Evolutionary conservation across 2,888 invertebrate species (phyloP).

Genomic region (Scaptomyza flava): DNA sequence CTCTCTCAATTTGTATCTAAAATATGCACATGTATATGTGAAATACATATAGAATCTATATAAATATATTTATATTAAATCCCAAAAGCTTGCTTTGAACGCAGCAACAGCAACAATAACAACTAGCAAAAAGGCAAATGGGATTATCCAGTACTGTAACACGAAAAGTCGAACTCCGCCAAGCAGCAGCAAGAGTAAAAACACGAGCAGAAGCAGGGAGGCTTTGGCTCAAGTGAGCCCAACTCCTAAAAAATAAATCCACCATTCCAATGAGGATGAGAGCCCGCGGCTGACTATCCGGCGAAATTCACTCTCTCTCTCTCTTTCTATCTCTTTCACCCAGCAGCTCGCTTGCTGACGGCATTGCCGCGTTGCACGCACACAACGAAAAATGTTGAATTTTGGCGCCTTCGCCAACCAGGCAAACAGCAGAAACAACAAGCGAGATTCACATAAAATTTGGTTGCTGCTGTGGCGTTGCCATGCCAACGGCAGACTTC

Average conservation of each 20-base stretch:
- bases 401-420: conserved; percentile 83
- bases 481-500: conserved; percentile 31
- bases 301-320: neutral
- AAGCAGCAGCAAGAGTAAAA: conserved; percentile 9
- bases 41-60: conserved; percentile 11
- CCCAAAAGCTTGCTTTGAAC: conserved; percentile 25
- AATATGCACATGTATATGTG: conserved; percentile 21
- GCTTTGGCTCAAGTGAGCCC: conserved; percentile 43
- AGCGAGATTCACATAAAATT: conserved; percentile 5
- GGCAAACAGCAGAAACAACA: conserved; percentile 68
- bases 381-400: conserved; percentile 81
- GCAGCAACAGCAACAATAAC: conserved; percentile 7
- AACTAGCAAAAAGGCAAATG: conserved; percentile 24
- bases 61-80: conserved; percentile 25
- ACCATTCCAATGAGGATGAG: conserved; percentile 40
- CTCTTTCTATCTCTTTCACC: neutral
- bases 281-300: conserved; percentile 28
- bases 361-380: conserved; percentile 60
- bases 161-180: conserved; percentile 30
- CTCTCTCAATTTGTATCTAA: conserved; percentile 44
- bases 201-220: conserved; percentile 10
- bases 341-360: conserved; percentile 9
- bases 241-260: conserved; percentile 46
- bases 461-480: conserved; percentile 16
- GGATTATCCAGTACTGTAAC: conserved; percentile 54